Base-by-base conservation (phyloP, 2,888 invertebrate species). In the Azorinus chamasolen region DNA sequence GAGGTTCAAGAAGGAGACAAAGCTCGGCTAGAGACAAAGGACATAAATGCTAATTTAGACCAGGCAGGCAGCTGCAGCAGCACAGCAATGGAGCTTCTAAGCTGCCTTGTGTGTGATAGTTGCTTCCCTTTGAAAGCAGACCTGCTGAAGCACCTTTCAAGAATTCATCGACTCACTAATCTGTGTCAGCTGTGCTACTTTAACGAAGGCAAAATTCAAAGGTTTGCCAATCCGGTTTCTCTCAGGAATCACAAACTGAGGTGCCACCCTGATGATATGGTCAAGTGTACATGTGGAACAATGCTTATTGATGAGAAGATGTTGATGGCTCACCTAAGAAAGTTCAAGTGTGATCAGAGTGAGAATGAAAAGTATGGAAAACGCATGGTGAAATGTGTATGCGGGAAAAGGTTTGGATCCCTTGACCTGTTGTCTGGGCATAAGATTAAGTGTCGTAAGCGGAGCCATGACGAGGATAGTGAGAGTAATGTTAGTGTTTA, bases 261-360 rank as follows among this genome's bases (percentile, higher is more conserved):
- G 46, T 51, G 51, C 27, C 80, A 80, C 48, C 57, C 57, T 8
- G 66, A 76, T 10, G 69, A 73, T 16, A 80, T 80, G 80, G 76
- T 76, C 32, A 27, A 58, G 32, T 80, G 80, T 62, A 62, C 76
- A 0, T 80, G 80, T 69, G 80, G 76, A 16, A 50, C 69, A 0
- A 46, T 80, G 57, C 53, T 80, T 1, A 73, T 80, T n/a, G 76
- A 80, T 61, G 61, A 69, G n/a, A 80, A 76, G 41, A 80, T 76
- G 72, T 50, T 80, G 22, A 63, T 18, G 8, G 59, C 62, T 43
- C 80, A 80, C 51, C 58, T 57, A 27, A 80, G 70, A 53, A 80
- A 80, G 43, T 80, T 80, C 25, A 72, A 69, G 50, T 80, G 80
- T 48, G 20, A 58, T 14, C 45, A 55, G 16, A 8, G 32, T 1